Evolutionary conservation across 2,888 invertebrate genomes (phyloP).

Genomic region (Eilema sororculum): DNA sequence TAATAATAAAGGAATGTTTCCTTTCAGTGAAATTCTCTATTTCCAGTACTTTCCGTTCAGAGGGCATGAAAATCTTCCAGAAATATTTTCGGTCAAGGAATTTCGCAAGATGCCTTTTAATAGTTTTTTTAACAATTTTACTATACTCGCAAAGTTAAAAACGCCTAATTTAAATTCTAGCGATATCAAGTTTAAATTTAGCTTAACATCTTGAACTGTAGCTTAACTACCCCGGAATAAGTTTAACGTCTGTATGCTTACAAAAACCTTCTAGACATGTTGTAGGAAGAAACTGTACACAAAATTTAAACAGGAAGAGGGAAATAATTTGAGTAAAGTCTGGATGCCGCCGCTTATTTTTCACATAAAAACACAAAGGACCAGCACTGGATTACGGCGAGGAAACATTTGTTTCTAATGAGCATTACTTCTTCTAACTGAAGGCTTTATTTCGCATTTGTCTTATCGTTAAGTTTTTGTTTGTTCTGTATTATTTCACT

Average conservation of each 20-base stretch:
- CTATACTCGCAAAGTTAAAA: background rate
- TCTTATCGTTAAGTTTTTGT: constrained; percentile 55
- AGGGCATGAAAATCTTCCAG: too few relatives aligned
- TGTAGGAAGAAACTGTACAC: constrained; percentile 34
- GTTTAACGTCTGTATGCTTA: constrained; percentile 1
- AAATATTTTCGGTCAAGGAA: background rate
- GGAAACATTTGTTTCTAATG: constrained; percentile 52
- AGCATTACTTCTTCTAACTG: constrained; percentile 49
- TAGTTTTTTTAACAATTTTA: background rate
- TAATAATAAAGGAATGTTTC: too few relatives aligned
- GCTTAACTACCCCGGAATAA: constrained; percentile 4
- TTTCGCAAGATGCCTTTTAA: background rate
- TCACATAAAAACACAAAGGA: constrained; percentile 38
- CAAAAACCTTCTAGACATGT: constrained; percentile 37
- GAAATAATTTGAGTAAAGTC: constrained; percentile 43
- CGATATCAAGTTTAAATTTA: background rate
- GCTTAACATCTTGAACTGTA: background rate
- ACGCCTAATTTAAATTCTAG: background rate
- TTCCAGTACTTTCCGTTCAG: too few relatives aligned
- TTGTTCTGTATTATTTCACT: constrained; percentile 55
- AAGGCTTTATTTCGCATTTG: constrained; percentile 63
- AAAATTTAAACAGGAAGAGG: constrained; percentile 38
- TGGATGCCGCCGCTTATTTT: constrained; percentile 29
- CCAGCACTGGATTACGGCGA: constrained; percentile 37
- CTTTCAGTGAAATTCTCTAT: too few relatives aligned